These are phyloP conservation scores for Chelonus formosanus DNA, from an alignment of 2,888 invertebrate genomes.

Conservation along the genomic window DNA sequence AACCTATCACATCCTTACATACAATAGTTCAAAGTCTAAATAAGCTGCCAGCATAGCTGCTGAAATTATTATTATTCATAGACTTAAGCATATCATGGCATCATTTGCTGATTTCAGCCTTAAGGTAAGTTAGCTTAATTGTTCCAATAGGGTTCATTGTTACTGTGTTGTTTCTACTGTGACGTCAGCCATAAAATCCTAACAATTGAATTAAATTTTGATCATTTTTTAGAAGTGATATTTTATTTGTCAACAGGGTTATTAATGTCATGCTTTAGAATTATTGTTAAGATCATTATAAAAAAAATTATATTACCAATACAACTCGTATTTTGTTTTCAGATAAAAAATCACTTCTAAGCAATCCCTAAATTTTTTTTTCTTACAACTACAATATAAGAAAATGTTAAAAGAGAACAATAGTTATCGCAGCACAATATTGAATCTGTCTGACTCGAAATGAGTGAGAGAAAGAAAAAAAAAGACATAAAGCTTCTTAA, in stretches of 20 bases:
- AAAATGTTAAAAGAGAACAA: background rate
- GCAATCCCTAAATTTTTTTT: background rate
- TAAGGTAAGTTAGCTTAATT: constrained; percentile 58
- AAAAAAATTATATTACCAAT: too few relatives aligned
- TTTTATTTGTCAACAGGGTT: too few relatives aligned
- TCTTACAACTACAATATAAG: background rate
- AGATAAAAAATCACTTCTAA: too few relatives aligned
- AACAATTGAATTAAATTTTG: constrained; percentile 40
- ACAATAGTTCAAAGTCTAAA: too few relatives aligned
- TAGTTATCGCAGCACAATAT: constrained; percentile 18
- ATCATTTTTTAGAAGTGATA: constrained; percentile 3
- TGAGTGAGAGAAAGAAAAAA: background rate
- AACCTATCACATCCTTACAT: constrained; percentile 57
- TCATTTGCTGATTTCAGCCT: constrained; percentile 50
- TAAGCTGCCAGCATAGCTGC: too few relatives aligned
- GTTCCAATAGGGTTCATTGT: constrained; percentile 43
- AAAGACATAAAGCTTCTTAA: background rate
- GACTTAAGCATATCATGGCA: constrained; percentile 10
- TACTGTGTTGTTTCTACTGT: constrained; percentile 42
- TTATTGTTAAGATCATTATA: too few relatives aligned
- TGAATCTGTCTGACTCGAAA: constrained; percentile 1
- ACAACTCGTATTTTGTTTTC: too few relatives aligned
- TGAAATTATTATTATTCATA: background rate
- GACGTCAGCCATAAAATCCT: constrained; percentile 51
- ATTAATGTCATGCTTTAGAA: too few relatives aligned